Evolutionary conservation across 2,888 invertebrate species (phyloP), one percentile per base, ranked within the genome.

Genomic region (Idaea straminata): DNA sequence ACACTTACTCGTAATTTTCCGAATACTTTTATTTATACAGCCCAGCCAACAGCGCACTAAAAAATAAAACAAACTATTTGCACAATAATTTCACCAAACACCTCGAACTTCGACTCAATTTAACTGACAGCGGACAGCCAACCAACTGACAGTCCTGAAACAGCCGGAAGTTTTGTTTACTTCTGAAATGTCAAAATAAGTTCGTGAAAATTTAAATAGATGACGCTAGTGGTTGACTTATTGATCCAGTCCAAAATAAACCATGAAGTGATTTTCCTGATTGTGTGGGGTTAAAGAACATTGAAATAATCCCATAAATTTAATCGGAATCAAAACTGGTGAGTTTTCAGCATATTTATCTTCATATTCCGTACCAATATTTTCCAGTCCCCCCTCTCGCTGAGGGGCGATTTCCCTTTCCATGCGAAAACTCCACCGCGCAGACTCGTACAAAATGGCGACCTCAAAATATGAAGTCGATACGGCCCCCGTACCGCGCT

Each of bases 401-500:
- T 78, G 89, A 90, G 90, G 90, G 91, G 90, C 76, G 80, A 86
- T 91, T 92, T 89, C 91, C 92, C 89, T 91, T 91, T 89, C 92
- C 91, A 86, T 86, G 77, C 77, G 85, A 89, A 90, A 90, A 86
- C 77, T 86, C 77, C 81, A 92, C 83, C 94, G 95, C 95, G 95
- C 95, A 95, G 94, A 94, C 94, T 94, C 95, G 92, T 87, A 93
- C 94, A 95, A 95, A 93, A 95, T 95, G 95, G 95, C 95, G 94
- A 88, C 87, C 85, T 87, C 85, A 85, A 91, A 81, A 88, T 92
- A 92, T 92, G 88, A 87, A 89, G 89, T 91, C 83, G 86, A 88
- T 85, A 86, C 84, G 84, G 81, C 85, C 81, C 83, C 84, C 85
- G 83, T 86, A 85, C 85, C 86, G 83, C 89, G 88, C 91, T 89